These are phyloP conservation scores for Pantala flavescens DNA, from an alignment of 1,140 invertebrate genomes.

Conservation along the genomic window DNA sequence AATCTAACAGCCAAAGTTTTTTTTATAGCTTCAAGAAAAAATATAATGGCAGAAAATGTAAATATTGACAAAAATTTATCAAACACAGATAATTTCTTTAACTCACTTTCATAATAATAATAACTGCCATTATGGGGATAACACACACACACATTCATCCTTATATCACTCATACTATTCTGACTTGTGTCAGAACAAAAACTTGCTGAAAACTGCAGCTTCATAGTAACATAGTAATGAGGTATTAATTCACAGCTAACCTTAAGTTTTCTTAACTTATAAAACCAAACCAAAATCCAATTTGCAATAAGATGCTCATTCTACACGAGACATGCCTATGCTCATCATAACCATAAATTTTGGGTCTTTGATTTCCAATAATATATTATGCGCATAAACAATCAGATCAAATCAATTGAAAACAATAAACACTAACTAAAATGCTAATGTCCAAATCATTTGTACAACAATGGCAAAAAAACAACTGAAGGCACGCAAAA, in stretches of 20 bases:
- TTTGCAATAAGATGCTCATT: neutral
- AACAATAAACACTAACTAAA: neutral
- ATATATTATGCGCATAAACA: neutral
- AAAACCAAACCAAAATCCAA: slow-evolving; percentile 10
- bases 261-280: neutral
- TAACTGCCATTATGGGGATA: neutral
- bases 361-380: neutral
- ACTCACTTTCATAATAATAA: neutral
- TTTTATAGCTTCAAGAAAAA: neutral
- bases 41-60: neutral
- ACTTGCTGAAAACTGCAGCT: slow-evolving; percentile 3
- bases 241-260: slow-evolving; percentile 6
- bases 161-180: neutral
- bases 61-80: slow-evolving; percentile 1
- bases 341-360: neutral
- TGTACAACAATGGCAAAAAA: neutral
- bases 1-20: slow-evolving; percentile 1
- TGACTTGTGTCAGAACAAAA: neutral
- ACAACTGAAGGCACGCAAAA: neutral
- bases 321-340: neutral
- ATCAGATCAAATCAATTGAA: neutral
- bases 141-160: neutral
- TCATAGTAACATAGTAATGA: slow-evolving; percentile 10
- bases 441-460: neutral
- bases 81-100: neutral